These are phyloP conservation scores for Myzus persicae DNA, from an alignment of 1,140 invertebrate species.

Conservation along the genomic window DNA sequence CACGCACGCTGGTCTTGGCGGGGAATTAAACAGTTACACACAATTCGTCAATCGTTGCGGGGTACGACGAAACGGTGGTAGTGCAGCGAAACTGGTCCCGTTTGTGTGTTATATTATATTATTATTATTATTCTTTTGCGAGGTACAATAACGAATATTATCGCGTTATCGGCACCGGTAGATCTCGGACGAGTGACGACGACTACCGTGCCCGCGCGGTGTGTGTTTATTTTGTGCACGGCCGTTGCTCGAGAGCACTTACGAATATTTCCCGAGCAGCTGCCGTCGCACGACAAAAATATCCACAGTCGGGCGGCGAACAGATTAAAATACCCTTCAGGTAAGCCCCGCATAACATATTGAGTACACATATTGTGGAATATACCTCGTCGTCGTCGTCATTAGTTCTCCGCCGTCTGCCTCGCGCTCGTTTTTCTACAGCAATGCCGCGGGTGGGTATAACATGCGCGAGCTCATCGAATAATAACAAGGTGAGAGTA, in stretches of 20 bases:
- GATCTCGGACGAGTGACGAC: slow-evolving; percentile 11
- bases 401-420: no score
- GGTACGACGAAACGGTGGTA: background rate
- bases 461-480: no score
- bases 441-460: no score
- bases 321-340: slow-evolving; percentile 26
- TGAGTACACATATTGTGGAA: background rate
- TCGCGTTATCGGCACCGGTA: slow-evolving; percentile 37
- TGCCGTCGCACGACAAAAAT: slow-evolving; percentile 24
- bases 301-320: background rate
- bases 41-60: slow-evolving; percentile 39
- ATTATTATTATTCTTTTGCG: background rate
- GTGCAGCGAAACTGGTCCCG: background rate
- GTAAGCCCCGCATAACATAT: background rate
- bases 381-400: no score
- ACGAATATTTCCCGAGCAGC: slow-evolving; percentile 42
- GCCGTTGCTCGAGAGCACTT: slow-evolving; percentile 46
- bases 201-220: background rate
- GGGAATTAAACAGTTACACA: background rate
- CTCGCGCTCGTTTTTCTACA: no score
- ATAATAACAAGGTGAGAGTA: no score
- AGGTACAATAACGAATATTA: background rate
- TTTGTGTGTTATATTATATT: background rate
- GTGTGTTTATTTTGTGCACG: slow-evolving; percentile 24
- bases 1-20: background rate